phyloP scores from a whole-genome alignment of 2,113 vertebrate genomes.

The Myrmecophaga tridactyla region DNA sequence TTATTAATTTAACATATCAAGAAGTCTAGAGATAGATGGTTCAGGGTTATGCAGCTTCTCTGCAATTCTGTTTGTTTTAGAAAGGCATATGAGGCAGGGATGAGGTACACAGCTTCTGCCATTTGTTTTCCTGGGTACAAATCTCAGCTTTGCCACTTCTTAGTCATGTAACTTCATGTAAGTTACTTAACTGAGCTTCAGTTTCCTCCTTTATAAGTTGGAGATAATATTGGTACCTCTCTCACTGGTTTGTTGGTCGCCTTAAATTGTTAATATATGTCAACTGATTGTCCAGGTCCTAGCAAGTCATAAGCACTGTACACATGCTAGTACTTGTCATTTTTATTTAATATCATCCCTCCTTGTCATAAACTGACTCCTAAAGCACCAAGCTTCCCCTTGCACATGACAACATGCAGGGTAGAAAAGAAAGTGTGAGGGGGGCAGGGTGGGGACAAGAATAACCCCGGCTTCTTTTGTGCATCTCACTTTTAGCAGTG shows the following conservation, averaged over 20 bases:
- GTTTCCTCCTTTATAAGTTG: not conserved
- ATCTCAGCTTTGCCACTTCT: not conserved
- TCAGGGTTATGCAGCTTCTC: not conserved
- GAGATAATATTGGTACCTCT: not conserved
- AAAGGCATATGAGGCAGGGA: fast-evolving
- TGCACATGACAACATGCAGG: not conserved
- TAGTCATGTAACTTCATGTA: not conserved
- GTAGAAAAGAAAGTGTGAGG: not conserved
- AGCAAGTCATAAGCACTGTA: not conserved
- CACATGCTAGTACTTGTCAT: not conserved
- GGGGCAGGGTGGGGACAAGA: not conserved
- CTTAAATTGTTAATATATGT: not conserved
- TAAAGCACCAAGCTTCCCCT: not conserved
- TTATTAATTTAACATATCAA: not conserved
- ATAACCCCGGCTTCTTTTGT: not conserved
- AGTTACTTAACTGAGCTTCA: not conserved
- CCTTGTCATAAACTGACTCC: not conserved
- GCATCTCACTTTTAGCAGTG: not conserved
- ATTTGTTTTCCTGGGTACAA: not conserved
- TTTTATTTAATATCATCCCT: not conserved
- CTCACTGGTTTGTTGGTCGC: not conserved
- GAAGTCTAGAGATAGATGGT: not conserved
- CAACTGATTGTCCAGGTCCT: not conserved
- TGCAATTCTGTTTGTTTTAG: not conserved
- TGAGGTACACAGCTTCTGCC: not conserved